Conservation (phyloP, 1,140 invertebrate genomes). For the Drosophila nebulosa region DNA sequence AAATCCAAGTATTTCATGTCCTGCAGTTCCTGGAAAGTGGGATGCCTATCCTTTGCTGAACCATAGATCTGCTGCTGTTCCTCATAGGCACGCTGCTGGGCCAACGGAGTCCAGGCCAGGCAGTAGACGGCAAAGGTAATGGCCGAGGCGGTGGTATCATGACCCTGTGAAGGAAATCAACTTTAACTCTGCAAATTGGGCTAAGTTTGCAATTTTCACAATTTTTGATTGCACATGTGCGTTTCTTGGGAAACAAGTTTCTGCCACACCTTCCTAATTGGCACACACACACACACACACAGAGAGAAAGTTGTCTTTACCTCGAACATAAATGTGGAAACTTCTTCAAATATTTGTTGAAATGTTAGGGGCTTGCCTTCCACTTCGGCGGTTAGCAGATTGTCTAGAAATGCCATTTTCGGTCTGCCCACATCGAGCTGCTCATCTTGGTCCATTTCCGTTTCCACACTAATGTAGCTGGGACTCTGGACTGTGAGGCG, state of each 20-base stretch:
- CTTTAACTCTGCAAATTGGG: neutral
- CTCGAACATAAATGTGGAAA: constrained; percentile 88
- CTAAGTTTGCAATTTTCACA: neutral
- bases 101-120: constrained; percentile 61
- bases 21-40: constrained; percentile 83
- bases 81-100: constrained; percentile 79
- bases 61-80: constrained; percentile 82
- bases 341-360: constrained; percentile 86
- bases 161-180: constrained; percentile 48
- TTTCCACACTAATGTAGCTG: neutral
- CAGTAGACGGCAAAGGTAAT: constrained; percentile 72
- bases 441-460: constrained; percentile 10
- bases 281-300: neutral
- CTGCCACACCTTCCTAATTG: neutral
- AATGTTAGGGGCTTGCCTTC: constrained; percentile 83
- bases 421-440: constrained; percentile 24
- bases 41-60: constrained; percentile 75
- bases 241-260: neutral
- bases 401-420: constrained; percentile 73
- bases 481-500: constrained; percentile 11
- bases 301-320: constrained; percentile 80
- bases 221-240: neutral
- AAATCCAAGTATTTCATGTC: constrained; percentile 86
- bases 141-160: constrained; percentile 80
- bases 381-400: constrained; percentile 75